A percentile compares a stretch with the other conserved stretches of the same genome.
Evolutionary conservation across 2,888 invertebrate species (phyloP).

Genomic region (Stenichneumon culpator): DNA sequence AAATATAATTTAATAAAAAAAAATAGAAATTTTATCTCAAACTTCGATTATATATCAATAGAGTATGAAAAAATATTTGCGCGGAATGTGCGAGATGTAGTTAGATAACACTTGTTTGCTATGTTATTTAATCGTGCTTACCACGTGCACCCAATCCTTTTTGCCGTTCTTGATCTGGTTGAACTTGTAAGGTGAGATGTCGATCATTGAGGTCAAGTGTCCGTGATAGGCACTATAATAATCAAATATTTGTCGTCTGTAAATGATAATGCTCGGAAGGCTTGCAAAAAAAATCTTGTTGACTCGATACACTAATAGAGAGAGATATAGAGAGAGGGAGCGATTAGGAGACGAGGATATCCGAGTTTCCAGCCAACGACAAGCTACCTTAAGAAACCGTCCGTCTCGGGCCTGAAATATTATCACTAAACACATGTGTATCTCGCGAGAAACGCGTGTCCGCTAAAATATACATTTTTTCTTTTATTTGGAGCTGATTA

Average conservation of each 20-base stretch:
- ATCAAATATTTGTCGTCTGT: conserved; percentile 67
- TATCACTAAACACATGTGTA: conserved; percentile 26
- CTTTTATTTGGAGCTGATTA: conserved; percentile 7
- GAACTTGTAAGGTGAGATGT: conserved; percentile 99
- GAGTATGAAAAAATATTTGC: conserved; percentile 15
- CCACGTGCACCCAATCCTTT: conserved; percentile 95
- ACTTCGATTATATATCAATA: not conserved
- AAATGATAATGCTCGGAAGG: conserved; percentile 1
- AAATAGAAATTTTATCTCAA: not conserved
- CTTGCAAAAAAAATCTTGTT: not conserved
- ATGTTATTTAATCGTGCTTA: conserved; percentile 86
- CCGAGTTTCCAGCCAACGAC: conserved; percentile 54
- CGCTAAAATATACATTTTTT: conserved; percentile 48
- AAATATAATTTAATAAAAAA: conserved; percentile 13
- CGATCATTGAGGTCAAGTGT: conserved; percentile 97
- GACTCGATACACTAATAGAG: conserved; percentile 17
- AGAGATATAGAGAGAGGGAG: conserved; percentile 12
- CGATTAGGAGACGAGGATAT: conserved; percentile 27
- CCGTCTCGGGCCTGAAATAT: conserved; percentile 60
- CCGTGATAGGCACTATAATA: conserved; percentile 98
- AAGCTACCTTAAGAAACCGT: conserved; percentile 54
- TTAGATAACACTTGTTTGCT: not conserved
- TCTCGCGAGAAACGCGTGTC: conserved; percentile 17
- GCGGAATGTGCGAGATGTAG: no score
- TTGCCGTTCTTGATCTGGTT: conserved; percentile 94